A percentile compares a stretch with the other conserved stretches of the same genome.
These are phyloP conservation scores for Enteromius thamalakanensis DNA, from an alignment of 2,797 vertebrate species.

Conservation along the genomic window DNA sequence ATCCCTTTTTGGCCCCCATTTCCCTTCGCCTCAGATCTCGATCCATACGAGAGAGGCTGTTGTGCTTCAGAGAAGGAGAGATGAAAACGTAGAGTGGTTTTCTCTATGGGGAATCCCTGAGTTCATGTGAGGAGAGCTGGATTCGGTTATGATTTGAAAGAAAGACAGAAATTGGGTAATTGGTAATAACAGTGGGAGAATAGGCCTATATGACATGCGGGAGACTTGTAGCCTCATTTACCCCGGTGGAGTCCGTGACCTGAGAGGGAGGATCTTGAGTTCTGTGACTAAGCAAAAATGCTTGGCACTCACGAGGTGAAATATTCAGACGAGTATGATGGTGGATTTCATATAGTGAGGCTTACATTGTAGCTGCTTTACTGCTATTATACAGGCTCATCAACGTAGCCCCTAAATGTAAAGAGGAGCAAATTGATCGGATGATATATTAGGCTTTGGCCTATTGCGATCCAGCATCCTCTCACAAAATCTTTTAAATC, in stretches of 20 bases:
- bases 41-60: conserved; percentile 61
- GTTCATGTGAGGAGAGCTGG: conserved; percentile 69
- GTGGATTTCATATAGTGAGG: neutral
- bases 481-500: neutral
- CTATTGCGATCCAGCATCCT: neutral
- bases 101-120: conserved; percentile 63
- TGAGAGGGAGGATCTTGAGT: conserved; percentile 7
- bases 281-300: conserved; percentile 33
- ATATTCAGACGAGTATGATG: neutral
- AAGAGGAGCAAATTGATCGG: neutral
- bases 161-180: conserved; percentile 52
- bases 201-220: conserved; percentile 40
- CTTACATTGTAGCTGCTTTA: neutral
- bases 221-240: conserved; percentile 57
- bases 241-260: conserved; percentile 46
- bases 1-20: conserved; percentile 62
- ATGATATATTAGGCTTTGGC: neutral
- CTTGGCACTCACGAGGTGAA: neutral
- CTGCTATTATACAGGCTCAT: neutral
- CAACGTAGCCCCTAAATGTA: neutral
- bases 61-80: conserved; percentile 55
- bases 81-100: conserved; percentile 64
- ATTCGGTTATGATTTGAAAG: conserved; percentile 59
- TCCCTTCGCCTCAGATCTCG: conserved; percentile 65
- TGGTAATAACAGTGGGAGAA: conserved; percentile 56